Base-by-base conservation (phyloP, 2,113 vertebrate species). In the Paratilapia polleni region DNA sequence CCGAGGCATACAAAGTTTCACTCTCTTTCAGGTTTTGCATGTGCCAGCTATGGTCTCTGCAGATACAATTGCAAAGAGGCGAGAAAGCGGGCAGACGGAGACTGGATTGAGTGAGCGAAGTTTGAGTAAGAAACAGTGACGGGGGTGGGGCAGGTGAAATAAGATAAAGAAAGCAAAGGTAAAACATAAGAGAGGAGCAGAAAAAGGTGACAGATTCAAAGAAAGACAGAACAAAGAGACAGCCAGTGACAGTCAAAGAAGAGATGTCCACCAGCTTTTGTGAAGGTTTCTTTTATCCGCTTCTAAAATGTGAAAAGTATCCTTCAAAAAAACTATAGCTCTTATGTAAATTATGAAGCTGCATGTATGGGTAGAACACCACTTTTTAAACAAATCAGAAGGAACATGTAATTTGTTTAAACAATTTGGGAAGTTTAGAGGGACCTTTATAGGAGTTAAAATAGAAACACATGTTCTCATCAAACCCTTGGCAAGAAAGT, bases 1-100 rank as follows among this genome's bases (percentile, higher is more conserved):
- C 57, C 43, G 62, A 68, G 75, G 20, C 24, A 56, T 3, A 76
- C 59, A 52, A 77, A 64, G 19, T 38, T 62, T 87, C 38, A 6
- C 56, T 58, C 66, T 22, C 60, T 36, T 6, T 80, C 68, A 82
- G 54, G 31, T 64, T 83, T 31, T 36, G 52, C 83, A 82, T 89
- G 52, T 74, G 80, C 75, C 26, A 20, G 34, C 68, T 41, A 58
- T 41, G 68, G 62, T 56, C 22, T 75, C 82, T 47, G 26, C 38
- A 88, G 78, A 64, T 54, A 20, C 54, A 12, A 24, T 60, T 43
- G 34, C 82, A 82, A 31, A 36, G 15, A 47, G 31, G 59, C n/a
- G 19, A 47, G n/a, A 41, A 26, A 49, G 36, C 10, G 78, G 57
- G 34, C n/a, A 61, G 49, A 47, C 9, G 36, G 73, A 49, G 31